Percentiles rank a stretch among this genome's conserved stretches.
phyloP scores from a whole-genome alignment of 1,140 invertebrate species.

The Lutraria rhynchaena region DNA sequence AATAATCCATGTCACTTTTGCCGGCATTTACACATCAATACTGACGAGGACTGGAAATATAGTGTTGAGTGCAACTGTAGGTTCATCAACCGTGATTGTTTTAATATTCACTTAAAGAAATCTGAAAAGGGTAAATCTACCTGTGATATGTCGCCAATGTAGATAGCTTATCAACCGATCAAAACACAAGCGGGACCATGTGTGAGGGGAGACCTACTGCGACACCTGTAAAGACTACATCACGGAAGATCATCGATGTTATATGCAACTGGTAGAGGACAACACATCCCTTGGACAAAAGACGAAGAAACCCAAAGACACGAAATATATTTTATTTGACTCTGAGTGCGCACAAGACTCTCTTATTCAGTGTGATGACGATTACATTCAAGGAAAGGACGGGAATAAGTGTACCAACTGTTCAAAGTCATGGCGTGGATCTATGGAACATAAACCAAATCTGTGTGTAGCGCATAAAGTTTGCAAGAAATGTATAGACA shows the following conservation, averaged over 20 bases:
- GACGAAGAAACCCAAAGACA: constrained; percentile 10
- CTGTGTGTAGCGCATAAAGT: constrained; percentile 27
- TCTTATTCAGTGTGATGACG: neutral
- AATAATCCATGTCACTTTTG: constrained; percentile 36
- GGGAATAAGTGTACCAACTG: neutral
- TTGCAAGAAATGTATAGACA: neutral
- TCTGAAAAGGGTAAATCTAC: constrained; percentile 19
- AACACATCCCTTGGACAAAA: neutral
- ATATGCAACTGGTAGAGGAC: constrained; percentile 51
- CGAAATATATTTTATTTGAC: constrained; percentile 38
- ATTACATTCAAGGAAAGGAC: neutral
- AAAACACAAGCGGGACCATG: constrained; percentile 30
- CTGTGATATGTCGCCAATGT: constrained; percentile 35
- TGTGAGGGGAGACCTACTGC: constrained; percentile 54
- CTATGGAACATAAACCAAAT: constrained; percentile 34
- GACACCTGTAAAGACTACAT: constrained; percentile 57
- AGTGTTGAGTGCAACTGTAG: constrained; percentile 44
- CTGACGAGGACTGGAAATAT: constrained; percentile 32
- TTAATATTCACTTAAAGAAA: constrained; percentile 32
- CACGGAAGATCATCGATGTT: constrained; percentile 46
- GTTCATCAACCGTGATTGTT: constrained; percentile 49
- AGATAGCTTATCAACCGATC: constrained; percentile 29
- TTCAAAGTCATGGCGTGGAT: constrained; percentile 8
- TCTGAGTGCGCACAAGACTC: constrained; percentile 26
- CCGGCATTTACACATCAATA: constrained; percentile 19